phyloP scores from a whole-genome alignment of 2,113 vertebrate genomes.

The Scortum barcoo region DNA sequence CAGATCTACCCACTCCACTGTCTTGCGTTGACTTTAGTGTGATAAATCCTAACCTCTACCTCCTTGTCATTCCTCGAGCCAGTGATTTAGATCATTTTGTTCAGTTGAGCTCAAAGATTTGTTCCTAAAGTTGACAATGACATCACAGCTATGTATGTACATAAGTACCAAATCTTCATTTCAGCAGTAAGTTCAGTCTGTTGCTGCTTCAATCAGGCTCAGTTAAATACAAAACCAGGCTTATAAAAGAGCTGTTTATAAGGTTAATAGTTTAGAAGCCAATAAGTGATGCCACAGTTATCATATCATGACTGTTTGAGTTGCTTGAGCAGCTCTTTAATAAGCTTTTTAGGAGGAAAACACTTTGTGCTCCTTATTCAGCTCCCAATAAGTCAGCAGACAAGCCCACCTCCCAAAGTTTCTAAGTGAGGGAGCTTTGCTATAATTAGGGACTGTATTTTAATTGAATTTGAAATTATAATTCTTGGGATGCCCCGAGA shows the following conservation, averaged over 20 bases:
- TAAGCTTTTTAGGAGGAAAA: neutral
- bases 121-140: neutral
- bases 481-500: too few relatives aligned
- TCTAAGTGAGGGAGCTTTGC: neutral
- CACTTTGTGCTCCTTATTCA: neutral
- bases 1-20: too few relatives aligned
- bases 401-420: neutral
- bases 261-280: neutral
- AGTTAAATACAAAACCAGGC: too few relatives aligned
- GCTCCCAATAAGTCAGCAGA: too few relatives aligned
- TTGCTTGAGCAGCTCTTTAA: neutral
- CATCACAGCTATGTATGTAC: too few relatives aligned
- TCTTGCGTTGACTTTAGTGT: too few relatives aligned
- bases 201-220: neutral
- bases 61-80: too few relatives aligned
- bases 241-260: too few relatives aligned
- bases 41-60: too few relatives aligned
- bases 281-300: neutral
- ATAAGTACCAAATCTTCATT: too few relatives aligned
- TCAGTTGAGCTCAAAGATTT: neutral
- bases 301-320: neutral
- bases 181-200: neutral
- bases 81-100: neutral
- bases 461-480: neutral
- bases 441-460: neutral